Evolutionary conservation across 64 coral and sea anemone species (phyloP), one percentile per base, ranked within the genome.

Genomic region (Acropora tenuis): DNA sequence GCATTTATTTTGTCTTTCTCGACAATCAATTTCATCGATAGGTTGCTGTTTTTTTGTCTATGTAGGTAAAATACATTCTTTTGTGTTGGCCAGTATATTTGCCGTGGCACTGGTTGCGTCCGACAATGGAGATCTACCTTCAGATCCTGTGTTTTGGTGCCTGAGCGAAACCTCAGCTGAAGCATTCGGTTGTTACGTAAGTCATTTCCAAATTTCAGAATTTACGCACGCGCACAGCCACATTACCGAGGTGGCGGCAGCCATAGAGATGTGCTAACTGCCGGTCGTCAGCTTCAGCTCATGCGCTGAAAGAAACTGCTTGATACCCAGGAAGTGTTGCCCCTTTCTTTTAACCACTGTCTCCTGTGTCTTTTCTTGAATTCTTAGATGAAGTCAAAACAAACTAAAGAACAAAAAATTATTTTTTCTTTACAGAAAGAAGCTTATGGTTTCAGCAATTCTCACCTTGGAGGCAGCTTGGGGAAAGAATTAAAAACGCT

Each of bases 401-500:
- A 30, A 30, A 30, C 30, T 30, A 30, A 30, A 30, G 30, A 30
- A 30, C 30, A 55, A 55, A 4, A 10, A 5, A 0, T 55, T 82
- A 60, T 83, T 57, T 10, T 49, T 41, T 69, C 43, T 42, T 41
- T 10, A 55, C 48, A 91, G 89, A 91, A 52, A 71, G 44, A 74
- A 58, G 79, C 79, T 16, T 47, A 83, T 73, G 11, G 49, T 5
- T 47, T 91, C 40, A 58, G 3, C 2, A 55, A 73, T 76, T 72
- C 78, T 12, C 78, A 90, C 30, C 69, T 20, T 43, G 49, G 67
- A 16, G 79, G 79, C 0, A 40, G 10, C 15, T 48, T 91, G 10
- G 49, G 69, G 47, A 83, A n/a, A 40, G 52, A 20, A 2, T 47
- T 83, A 18, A 43, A 41, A 53, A 74, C 75, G 40, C 12, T 83